These are phyloP conservation scores for Crotalus viridis DNA, from an alignment of 2,113 vertebrate species.

Conservation along the genomic window DNA sequence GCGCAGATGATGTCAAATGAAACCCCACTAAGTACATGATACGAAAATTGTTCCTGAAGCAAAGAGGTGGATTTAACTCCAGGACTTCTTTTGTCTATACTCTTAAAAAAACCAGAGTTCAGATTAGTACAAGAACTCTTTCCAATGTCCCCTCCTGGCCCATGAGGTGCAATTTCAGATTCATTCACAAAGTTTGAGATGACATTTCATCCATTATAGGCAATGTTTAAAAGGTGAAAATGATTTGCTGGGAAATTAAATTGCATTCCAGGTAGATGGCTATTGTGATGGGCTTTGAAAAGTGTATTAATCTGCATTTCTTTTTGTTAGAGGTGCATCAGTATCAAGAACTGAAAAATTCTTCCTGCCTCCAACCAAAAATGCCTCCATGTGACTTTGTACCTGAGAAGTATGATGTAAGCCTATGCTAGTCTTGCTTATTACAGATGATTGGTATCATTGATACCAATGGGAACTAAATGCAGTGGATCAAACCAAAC, in stretches of 20 bases:
- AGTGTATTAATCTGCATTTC: constrained; percentile 23
- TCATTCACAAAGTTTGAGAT: background rate
- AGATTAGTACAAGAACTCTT: background rate
- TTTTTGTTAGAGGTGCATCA: constrained; percentile 64
- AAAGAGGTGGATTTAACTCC: background rate
- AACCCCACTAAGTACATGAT: background rate
- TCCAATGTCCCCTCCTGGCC: background rate
- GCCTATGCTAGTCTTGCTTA: constrained; percentile 12
- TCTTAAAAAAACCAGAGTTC: background rate
- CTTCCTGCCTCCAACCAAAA: constrained; percentile 52
- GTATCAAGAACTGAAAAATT: constrained; percentile 65
- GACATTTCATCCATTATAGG: background rate
- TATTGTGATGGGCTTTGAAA: background rate
- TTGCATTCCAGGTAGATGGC: background rate
- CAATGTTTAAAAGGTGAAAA: background rate
- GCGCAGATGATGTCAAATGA: background rate
- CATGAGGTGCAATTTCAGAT: background rate
- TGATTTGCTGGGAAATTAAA: background rate
- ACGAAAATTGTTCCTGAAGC: background rate
- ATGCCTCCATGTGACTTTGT: constrained; percentile 88
- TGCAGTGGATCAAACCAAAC: background rate
- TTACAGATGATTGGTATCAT: background rate
- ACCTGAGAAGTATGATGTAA: constrained; percentile 84
- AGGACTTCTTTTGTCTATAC: background rate
- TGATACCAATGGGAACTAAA: background rate